A percentile compares a stretch with the other conserved stretches of the same genome.
These are phyloP conservation scores for Macrosteles quadrilineatus DNA, from an alignment of 1,140 invertebrate species.

Conservation along the genomic window DNA sequence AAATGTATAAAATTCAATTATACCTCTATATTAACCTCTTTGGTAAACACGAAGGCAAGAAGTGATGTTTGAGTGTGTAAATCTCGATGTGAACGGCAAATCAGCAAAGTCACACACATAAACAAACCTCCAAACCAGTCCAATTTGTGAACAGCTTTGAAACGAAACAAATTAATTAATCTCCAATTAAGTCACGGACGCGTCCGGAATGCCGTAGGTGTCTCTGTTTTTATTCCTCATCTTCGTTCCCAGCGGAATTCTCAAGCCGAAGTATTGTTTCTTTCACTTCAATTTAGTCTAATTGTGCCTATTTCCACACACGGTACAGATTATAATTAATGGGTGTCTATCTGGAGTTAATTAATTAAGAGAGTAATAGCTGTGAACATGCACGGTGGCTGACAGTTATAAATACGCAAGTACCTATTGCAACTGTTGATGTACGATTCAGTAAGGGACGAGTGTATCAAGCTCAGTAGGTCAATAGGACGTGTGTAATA, in stretches of 20 bases:
- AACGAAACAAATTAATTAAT: neutral
- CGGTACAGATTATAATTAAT: neutral
- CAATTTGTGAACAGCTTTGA: neutral
- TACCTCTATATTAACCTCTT: too few relatives aligned
- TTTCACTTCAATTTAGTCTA: slow-evolving; percentile 10
- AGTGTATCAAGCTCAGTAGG: slow-evolving; percentile 7
- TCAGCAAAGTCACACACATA: too few relatives aligned
- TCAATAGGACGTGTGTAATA: slow-evolving; percentile 15
- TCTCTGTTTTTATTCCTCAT: neutral
- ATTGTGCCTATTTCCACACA: slow-evolving; percentile 8
- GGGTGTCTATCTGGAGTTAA: neutral
- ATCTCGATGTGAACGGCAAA: too few relatives aligned
- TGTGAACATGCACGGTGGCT: neutral
- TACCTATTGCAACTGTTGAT: neutral
- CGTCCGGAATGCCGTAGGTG: neutral
- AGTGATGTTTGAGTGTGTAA: too few relatives aligned
- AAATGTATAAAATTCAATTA: too few relatives aligned
- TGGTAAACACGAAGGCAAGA: too few relatives aligned
- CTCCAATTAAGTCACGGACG: slow-evolving; percentile 1
- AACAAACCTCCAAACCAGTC: too few relatives aligned
- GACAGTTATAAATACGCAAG: too few relatives aligned
- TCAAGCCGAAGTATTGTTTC: slow-evolving; percentile 3
- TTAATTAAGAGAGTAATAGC: slow-evolving; percentile 9
- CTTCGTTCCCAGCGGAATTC: neutral
- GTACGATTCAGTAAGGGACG: neutral